phyloP scores from a whole-genome alignment of 2,888 invertebrate genomes.

The Epistrophe eligans region DNA sequence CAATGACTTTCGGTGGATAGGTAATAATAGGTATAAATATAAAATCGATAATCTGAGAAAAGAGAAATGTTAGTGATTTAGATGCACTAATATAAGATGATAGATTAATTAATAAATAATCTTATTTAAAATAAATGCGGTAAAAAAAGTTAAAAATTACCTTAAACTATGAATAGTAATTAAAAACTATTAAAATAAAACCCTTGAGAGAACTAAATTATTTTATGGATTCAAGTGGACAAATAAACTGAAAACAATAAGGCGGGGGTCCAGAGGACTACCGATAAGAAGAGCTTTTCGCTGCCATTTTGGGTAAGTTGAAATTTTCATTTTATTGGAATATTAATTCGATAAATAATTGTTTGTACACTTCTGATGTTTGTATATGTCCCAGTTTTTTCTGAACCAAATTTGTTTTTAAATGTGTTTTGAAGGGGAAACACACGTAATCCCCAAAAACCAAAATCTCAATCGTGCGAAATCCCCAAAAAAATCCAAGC shows the following conservation, averaged over 20 bases:
- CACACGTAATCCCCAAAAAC: too few species aligned
- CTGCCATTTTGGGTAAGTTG: too few species aligned
- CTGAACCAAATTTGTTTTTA: too few species aligned
- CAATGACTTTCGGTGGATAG: neutral
- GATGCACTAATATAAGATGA: slow-evolving; percentile 3
- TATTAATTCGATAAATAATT: too few species aligned
- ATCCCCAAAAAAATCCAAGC: too few species aligned
- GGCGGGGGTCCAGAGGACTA: too few species aligned
- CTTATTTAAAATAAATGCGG: neutral
- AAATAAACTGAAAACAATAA: neutral
- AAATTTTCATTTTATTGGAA: too few species aligned
- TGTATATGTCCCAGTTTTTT: too few species aligned
- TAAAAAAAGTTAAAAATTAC: neutral
- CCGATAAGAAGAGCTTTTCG: too few species aligned
- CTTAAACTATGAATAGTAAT: neutral
- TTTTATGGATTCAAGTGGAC: neutral
- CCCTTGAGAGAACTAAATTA: neutral
- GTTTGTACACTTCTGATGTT: too few species aligned
- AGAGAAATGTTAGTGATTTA: neutral
- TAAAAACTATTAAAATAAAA: neutral
- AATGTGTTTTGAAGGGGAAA: too few species aligned
- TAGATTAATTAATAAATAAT: neutral
- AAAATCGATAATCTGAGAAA: slow-evolving; percentile 23
- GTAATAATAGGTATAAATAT: slow-evolving; percentile 6
- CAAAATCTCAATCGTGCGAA: too few species aligned